A percentile compares a stretch with the other conserved stretches of the same genome.
phyloP scores from a whole-genome alignment of 2,113 vertebrate genomes.

The Rousettus leschenaultii region DNA sequence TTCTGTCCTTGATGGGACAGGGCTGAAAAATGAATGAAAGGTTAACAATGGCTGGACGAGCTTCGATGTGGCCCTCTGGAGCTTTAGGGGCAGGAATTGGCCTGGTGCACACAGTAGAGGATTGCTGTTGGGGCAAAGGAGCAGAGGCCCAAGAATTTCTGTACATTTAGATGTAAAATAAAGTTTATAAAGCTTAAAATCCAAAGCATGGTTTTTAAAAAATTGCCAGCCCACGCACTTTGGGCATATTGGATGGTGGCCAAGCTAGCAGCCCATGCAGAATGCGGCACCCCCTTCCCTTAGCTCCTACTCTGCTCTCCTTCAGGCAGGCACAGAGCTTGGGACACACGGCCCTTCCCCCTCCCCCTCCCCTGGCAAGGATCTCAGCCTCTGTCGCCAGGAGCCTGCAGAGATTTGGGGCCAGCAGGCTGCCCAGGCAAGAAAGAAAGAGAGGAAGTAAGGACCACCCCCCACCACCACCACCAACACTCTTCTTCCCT shows the following conservation, averaged over 20 bases:
- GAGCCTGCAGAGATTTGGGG: slow-evolving; percentile 54
- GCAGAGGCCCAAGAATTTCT: not conserved
- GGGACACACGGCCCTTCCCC: not conserved
- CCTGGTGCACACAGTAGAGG: not conserved
- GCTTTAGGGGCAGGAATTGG: not conserved
- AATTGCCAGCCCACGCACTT: not conserved
- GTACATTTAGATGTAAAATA: not conserved
- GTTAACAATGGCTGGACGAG: not conserved
- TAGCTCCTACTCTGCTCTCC: not conserved
- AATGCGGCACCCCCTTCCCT: not conserved
- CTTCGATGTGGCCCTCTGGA: not conserved
- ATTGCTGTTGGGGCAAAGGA: not conserved
- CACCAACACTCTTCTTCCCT: not conserved
- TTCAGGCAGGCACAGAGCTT: not conserved
- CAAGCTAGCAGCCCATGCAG: not conserved
- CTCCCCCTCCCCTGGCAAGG: slow-evolving; percentile 64
- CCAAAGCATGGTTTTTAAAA: not conserved
- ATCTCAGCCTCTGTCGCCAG: slow-evolving; percentile 54
- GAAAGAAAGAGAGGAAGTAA: slow-evolving; percentile 70
- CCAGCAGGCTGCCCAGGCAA: slow-evolving; percentile 51
- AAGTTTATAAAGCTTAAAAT: not conserved
- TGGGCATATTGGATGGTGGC: not conserved
- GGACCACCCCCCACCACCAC: not conserved
- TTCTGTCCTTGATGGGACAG: not conserved
- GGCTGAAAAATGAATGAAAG: not conserved